Evolutionary conservation across 2,888 invertebrate species (phyloP).

Genomic region (Caenorhabditis becei): DNA sequence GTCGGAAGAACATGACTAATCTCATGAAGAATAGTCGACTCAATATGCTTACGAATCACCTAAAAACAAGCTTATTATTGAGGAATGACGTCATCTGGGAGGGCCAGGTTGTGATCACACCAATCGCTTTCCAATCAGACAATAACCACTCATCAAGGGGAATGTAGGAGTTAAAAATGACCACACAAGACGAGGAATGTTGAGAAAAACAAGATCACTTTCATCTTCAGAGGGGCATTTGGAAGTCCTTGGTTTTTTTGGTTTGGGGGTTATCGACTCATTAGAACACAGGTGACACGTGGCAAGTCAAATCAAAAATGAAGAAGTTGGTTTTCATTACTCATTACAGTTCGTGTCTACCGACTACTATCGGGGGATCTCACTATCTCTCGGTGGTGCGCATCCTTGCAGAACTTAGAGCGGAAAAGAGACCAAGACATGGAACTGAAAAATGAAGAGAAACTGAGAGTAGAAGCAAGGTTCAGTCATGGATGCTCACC

Average conservation of each 20-base stretch:
- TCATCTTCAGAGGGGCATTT: conserved; percentile 31
- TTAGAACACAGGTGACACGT: conserved; percentile 31
- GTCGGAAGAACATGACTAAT: conserved; percentile 82
- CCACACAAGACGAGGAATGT: conserved; percentile 50
- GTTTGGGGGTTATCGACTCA: conserved; percentile 42
- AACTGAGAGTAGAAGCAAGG: conserved; percentile 25
- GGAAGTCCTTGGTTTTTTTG: conserved; percentile 14
- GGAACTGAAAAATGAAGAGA: not conserved
- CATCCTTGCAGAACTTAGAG: conserved; percentile 50
- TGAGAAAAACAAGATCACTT: conserved; percentile 19
- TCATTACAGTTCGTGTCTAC: conserved; percentile 1
- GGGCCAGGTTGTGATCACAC: conserved; percentile 41
- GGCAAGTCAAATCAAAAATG: conserved; percentile 4
- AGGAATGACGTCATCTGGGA: conserved; percentile 15
- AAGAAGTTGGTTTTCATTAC: too few relatives aligned
- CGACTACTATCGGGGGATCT: not conserved
- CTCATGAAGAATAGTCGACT: conserved; percentile 82
- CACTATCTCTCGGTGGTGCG: conserved; percentile 34
- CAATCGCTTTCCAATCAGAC: conserved; percentile 61
- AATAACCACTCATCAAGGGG: conserved; percentile 62
- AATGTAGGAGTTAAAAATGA: conserved; percentile 61
- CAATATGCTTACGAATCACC: conserved; percentile 82
- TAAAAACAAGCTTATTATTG: conserved; percentile 64
- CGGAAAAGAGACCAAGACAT: not conserved
- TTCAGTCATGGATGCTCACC: conserved; percentile 45